Evolutionary conservation across 53 echinoderm and acorn worm genomes (phyloP), one percentile per base, ranked within the genome.

Genomic region (Glandiceps talaboti): DNA sequence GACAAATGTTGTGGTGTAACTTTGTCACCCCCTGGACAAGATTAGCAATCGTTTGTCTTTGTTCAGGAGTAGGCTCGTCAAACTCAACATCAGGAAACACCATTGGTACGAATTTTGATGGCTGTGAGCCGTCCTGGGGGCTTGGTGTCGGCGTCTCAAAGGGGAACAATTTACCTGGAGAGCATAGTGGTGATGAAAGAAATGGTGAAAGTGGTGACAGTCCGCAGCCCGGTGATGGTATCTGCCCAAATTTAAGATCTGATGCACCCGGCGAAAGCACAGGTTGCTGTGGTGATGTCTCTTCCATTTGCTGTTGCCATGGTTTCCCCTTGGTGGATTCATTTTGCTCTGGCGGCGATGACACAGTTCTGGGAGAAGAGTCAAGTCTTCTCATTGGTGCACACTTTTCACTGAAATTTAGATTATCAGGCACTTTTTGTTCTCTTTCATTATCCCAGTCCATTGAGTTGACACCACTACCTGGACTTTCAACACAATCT

Each of bases 1-100:
- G 90, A 76, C 97, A 97, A n/a, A 91, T 97, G 82, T 97, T 93
- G 31, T 97, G 97, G 83, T 97, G 92, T 31, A 90, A 89, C 81
- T 97, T 94, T 89, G 93, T 85, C 73, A 97, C 93, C 77, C 85
- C 78, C 73, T 93, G 84, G 31, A 97, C 87, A 77, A 94, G 80
- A 85, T 94, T 94, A 28, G 78, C 83, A 27, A 89, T 85, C 76
- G 89, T 93, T 81, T 88, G 85, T 82, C 87, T 87, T 33, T 91
- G 82, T 79, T 97, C 94, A 0, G 94, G 93, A 28, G 89, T 89
- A 0, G 93, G 97, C 75, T 93, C 97, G 27, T 97, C 89, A 30
- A 87, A 81, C 83, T 97, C 94, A 87, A 92, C 93, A 1, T 88
- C 87, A 80, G 85, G 29, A 80, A 85, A 0, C 79, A 79, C 26